Conservation (phyloP, 1,140 invertebrate species). For the Subanguina moxae region DNA sequence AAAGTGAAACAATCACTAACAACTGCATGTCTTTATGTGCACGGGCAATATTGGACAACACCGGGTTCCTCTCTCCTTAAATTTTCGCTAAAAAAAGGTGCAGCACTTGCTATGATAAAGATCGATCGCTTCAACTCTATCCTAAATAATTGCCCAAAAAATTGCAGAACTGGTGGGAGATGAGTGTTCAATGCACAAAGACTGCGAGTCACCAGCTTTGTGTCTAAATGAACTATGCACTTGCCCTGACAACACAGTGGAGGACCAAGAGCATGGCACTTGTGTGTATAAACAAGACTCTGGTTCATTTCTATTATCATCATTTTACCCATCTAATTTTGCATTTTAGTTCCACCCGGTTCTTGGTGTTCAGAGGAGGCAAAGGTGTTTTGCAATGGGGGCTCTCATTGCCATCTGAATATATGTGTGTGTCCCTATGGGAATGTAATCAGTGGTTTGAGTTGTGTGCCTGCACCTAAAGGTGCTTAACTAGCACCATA, state of each 20-base stretch:
- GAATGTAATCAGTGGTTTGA: conserved; percentile 10
- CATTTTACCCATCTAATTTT: background rate
- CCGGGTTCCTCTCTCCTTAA: too few species aligned
- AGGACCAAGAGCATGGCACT: conserved; percentile 7
- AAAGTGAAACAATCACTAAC: too few species aligned
- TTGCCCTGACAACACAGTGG: conserved; percentile 18
- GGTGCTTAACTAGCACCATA: conserved; percentile 1
- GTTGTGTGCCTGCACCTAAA: conserved; percentile 11
- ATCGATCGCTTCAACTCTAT: too few species aligned
- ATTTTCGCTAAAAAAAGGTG: too few species aligned
- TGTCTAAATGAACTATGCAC: conserved; percentile 28
- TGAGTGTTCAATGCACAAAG: conserved; percentile 15
- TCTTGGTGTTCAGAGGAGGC: conserved; percentile 5
- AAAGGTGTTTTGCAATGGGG: conserved; percentile 12
- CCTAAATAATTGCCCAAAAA: too few species aligned
- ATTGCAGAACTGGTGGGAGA: conserved; percentile 20
- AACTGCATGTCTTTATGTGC: too few species aligned
- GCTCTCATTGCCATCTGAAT: conserved; percentile 14
- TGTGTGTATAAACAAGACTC: conserved; percentile 14
- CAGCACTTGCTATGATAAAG: too few species aligned
- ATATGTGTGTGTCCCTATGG: conserved; percentile 31
- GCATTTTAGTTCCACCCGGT: conserved; percentile 14
- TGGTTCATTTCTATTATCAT: background rate
- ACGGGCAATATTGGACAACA: too few species aligned
- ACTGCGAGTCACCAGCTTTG: conserved; percentile 30